Evolutionary conservation across 2,888 invertebrate species (phyloP), one percentile per base, ranked within the genome.

Genomic region (Orchesellides sinensis): DNA sequence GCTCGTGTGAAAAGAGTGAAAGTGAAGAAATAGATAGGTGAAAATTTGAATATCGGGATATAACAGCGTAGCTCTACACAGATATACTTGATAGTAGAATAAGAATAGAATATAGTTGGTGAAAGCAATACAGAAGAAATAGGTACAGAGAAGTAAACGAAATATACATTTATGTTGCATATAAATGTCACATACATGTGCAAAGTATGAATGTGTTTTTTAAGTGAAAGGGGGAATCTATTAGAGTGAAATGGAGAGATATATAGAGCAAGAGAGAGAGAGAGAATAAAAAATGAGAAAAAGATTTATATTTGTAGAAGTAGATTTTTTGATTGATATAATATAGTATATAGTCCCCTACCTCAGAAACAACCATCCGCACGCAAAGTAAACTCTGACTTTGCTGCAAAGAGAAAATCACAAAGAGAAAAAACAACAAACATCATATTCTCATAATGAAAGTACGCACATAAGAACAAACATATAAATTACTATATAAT

Each of bases 301-400:
- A 17, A 66, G 35, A 21, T 40, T 29, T 45, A 32, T 52, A 4
- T 49, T 54, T n/a, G 59, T 17, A 35, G 61, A 27, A 32, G 61
- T 61, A 29, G 35, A 61, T 56, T 61, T 61, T 29, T 45, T 52
- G 32, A 19, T 47, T 0, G 25, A 19, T 61, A 29, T 59, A 56
- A 77, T 65, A 65, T 61, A 56, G 49, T 52, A 35, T 79, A 61
- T 65, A 35, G 63, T 74, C 68, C 92, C 92, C 92, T 94, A 94
- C 94, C 94, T 94, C 93, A 94, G 93, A 92, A 94, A 94, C 91
- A 94, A 94, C 94, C 94, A 94, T 93, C 94, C 94, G 93, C 94
- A 94, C 92, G 93, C 94, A 94, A 94, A 94, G 94, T 94, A 94
- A 93, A 94, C 93, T 93, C 93, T 93, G 93, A 93, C 93, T 92